Evolutionary conservation across 2,797 vertebrate genomes (phyloP).

Genomic region (Ctenopoma multispine): DNA sequence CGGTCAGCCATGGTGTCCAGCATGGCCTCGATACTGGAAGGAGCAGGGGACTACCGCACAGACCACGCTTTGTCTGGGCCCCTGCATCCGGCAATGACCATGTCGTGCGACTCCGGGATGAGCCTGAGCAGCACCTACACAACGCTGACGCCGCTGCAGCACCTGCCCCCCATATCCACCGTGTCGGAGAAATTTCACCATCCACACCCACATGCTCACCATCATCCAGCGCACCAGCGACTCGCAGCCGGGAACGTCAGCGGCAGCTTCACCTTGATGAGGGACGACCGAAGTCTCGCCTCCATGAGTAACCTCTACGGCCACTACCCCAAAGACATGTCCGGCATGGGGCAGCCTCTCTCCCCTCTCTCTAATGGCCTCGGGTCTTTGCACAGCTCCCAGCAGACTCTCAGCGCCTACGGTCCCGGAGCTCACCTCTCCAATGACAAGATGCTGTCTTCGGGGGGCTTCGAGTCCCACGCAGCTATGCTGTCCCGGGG

Average conservation of each 20-base stretch:
- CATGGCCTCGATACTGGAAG: constrained; percentile 96
- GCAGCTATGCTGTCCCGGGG: constrained; percentile 92
- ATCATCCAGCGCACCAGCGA: constrained; percentile 89
- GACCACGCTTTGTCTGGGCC: constrained; percentile 87
- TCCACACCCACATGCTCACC: constrained; percentile 87
- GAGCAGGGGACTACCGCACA: constrained; percentile 90
- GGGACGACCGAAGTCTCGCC: constrained; percentile 92
- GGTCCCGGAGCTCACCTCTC: constrained; percentile 90
- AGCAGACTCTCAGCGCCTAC: constrained; percentile 92
- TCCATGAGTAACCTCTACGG: constrained; percentile 95
- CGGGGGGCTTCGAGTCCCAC: constrained; percentile 93
- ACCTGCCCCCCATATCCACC: constrained; percentile 94
- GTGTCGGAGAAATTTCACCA: constrained; percentile 97
- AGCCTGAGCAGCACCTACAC: constrained; percentile 95
- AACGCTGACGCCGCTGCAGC: constrained; percentile 95
- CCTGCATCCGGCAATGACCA: constrained; percentile 95
- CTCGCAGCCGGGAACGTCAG: constrained; percentile 92
- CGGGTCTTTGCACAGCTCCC: constrained; percentile 91
- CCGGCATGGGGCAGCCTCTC: constrained; percentile 92
- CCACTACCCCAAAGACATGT: constrained; percentile 96
- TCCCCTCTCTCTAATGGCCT: constrained; percentile 93
- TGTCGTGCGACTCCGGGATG: constrained; percentile 96
- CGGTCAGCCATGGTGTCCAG: constrained; percentile 95
- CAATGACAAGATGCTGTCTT: constrained; percentile 94
- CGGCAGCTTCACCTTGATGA: constrained; percentile 95